Evolutionary conservation across 2,797 vertebrate genomes (phyloP).

Genomic region (Anguilla anguilla): DNA sequence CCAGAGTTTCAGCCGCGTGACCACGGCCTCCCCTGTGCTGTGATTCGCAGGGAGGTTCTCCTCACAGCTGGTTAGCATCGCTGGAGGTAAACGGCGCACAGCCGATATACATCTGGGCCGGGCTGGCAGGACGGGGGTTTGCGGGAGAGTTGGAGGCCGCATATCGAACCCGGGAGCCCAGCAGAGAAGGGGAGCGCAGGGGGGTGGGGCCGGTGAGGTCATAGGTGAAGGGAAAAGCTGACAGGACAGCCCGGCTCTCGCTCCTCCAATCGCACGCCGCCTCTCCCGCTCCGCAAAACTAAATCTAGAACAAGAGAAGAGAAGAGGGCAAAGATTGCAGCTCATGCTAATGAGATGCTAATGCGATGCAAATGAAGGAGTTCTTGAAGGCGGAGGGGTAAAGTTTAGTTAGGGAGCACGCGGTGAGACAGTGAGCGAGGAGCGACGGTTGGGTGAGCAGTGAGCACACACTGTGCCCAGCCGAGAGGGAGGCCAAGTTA

Average conservation of each 20-base stretch:
- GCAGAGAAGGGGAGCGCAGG: not conserved
- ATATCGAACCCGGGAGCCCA: not conserved
- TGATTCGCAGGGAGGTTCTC: constrained; percentile 13
- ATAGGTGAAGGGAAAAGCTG: not conserved
- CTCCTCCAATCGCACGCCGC: not conserved
- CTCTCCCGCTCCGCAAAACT: not conserved
- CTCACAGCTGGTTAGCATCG: not conserved
- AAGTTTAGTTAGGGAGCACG: constrained; percentile 86
- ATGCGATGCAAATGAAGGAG: constrained; percentile 86
- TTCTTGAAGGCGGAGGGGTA: constrained; percentile 75
- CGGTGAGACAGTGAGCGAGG: constrained; percentile 77
- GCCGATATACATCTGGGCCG: not conserved
- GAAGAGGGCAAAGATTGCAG: constrained; percentile 32
- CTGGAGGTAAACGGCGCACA: constrained; percentile 14
- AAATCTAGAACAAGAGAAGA: constrained; percentile 5
- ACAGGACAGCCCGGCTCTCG: not conserved
- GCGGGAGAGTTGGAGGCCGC: not conserved
- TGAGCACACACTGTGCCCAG: constrained; percentile 74
- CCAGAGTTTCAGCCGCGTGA: constrained; percentile 78
- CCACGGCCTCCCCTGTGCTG: constrained; percentile 54
- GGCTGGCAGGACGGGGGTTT: not conserved
- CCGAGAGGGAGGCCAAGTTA: constrained; percentile 38
- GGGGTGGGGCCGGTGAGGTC: not conserved
- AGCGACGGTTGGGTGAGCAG: constrained; percentile 82
- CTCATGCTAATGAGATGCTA: constrained; percentile 75